phyloP scores from a whole-genome alignment of 2,113 vertebrate species.

The Dicaeum eximium region DNA sequence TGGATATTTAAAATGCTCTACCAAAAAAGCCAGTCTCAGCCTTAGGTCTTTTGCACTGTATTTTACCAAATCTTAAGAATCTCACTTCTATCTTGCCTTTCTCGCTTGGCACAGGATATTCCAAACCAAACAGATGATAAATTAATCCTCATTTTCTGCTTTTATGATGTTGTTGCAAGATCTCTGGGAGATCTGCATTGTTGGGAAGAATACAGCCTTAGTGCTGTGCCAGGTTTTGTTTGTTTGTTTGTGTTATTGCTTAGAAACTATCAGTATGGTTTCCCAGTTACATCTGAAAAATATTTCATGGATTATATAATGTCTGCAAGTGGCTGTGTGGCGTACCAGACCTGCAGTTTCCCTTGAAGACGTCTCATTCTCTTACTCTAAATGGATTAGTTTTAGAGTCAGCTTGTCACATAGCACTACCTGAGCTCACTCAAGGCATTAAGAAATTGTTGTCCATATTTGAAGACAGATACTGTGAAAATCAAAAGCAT shows the following conservation, averaged over 20 bases:
- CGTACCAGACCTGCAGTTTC: not conserved
- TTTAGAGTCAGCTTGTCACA: not conserved
- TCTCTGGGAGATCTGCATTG: not conserved
- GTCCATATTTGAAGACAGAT: not conserved
- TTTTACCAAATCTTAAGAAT: not conserved
- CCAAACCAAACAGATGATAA: not conserved
- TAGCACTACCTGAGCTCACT: not conserved
- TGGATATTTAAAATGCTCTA: not conserved
- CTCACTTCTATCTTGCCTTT: not conserved
- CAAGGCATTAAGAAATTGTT: not conserved
- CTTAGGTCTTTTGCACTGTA: not conserved
- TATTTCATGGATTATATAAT: not conserved
- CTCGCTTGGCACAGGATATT: not conserved
- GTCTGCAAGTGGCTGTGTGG: not conserved
- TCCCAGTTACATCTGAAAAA: not conserved
- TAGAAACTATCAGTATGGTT: slow-evolving; percentile 19
- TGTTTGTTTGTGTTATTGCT: slow-evolving; percentile 4
- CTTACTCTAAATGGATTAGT: not conserved
- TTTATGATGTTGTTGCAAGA: not conserved
- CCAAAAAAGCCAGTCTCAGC: not conserved
- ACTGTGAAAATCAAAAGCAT: not conserved
- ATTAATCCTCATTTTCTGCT: not conserved
- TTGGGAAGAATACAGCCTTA: not conserved
- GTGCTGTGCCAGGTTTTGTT: not conserved
- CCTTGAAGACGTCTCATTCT: not conserved